A percentile compares a stretch with the other conserved stretches of the same genome.
Conservation (phyloP, 2,113 vertebrate genomes). For the Ctenomys sociabilis region DNA sequence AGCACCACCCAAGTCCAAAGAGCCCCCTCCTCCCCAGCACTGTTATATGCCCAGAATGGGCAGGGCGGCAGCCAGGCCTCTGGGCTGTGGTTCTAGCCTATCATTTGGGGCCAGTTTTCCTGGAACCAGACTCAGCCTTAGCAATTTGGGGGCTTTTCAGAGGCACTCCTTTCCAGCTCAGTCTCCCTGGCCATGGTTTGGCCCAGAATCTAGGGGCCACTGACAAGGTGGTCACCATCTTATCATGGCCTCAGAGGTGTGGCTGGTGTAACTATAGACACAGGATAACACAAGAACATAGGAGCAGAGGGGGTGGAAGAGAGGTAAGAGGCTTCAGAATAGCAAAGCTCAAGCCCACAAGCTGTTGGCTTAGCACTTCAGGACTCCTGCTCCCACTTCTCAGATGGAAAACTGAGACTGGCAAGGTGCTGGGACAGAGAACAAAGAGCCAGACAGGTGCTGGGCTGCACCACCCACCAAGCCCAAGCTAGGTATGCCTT, state of each 20-base stretch:
- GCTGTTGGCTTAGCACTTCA: background rate
- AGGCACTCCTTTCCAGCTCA: conserved; percentile 53
- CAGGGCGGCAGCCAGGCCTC: conserved; percentile 46
- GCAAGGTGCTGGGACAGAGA: background rate
- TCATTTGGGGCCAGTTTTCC: conserved; percentile 81
- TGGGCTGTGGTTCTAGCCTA: conserved; percentile 73
- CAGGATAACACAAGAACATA: background rate
- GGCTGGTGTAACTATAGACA: background rate
- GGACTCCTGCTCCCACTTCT: background rate
- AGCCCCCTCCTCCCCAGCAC: background rate
- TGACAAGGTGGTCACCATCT: conserved; percentile 28
- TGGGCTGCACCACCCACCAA: background rate
- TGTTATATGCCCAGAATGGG: conserved; percentile 66
- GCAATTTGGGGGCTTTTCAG: conserved; percentile 73
- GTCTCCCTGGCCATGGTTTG: background rate
- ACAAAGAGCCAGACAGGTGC: background rate
- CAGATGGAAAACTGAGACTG: background rate
- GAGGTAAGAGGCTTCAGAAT: background rate
- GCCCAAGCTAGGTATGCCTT: background rate
- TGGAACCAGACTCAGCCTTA: conserved; percentile 73
- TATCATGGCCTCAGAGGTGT: background rate
- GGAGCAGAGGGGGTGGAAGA: background rate
- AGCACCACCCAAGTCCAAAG: background rate
- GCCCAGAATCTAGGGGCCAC: background rate
- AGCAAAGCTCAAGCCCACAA: rapidly evolving